These are phyloP conservation scores for Centroberyx gerrardi DNA, from an alignment of 2,797 vertebrate species.

Conservation along the genomic window DNA sequence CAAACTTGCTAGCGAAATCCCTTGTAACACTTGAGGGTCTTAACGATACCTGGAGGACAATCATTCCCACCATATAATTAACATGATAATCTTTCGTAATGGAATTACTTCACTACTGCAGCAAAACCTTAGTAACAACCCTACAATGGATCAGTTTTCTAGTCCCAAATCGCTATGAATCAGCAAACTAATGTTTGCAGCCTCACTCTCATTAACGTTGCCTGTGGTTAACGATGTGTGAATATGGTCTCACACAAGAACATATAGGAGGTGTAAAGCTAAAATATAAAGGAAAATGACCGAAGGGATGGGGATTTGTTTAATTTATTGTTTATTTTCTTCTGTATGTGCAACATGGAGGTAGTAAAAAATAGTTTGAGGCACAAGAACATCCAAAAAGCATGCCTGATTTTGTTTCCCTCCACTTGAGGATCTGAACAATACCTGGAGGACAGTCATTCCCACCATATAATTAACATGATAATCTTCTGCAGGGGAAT, in stretches of 20 bases:
- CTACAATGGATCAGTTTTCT: constrained; percentile 8
- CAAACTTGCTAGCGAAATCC: constrained; percentile 16
- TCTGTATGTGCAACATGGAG: not conserved
- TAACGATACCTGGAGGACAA: constrained; percentile 25
- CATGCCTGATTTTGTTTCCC: too few relatives aligned
- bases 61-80: constrained; percentile 4
- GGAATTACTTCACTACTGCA: constrained; percentile 18
- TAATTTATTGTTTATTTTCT: too few relatives aligned
- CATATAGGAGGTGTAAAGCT: too few relatives aligned
- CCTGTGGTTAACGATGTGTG: not conserved
- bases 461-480: not conserved
- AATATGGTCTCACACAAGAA: too few relatives aligned
- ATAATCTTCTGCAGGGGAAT: constrained; percentile 26
- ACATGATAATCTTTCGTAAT: constrained; percentile 21
- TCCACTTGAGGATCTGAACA: constrained; percentile 10
- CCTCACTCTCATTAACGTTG: not conserved
- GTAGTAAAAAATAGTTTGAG: constrained; percentile 16
- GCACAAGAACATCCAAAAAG: constrained; percentile 8
- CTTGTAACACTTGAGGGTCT: constrained; percentile 1
- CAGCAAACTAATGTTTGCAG: constrained; percentile 8
- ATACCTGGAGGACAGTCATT: constrained; percentile 28
- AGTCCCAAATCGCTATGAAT: constrained; percentile 35
- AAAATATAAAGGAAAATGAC: too few relatives aligned
- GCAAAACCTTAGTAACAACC: constrained; percentile 25
- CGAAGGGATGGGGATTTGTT: too few relatives aligned